These are phyloP conservation scores for Onchidella celtica DNA, from an alignment of 2,888 invertebrate genomes.

Conservation along the genomic window DNA sequence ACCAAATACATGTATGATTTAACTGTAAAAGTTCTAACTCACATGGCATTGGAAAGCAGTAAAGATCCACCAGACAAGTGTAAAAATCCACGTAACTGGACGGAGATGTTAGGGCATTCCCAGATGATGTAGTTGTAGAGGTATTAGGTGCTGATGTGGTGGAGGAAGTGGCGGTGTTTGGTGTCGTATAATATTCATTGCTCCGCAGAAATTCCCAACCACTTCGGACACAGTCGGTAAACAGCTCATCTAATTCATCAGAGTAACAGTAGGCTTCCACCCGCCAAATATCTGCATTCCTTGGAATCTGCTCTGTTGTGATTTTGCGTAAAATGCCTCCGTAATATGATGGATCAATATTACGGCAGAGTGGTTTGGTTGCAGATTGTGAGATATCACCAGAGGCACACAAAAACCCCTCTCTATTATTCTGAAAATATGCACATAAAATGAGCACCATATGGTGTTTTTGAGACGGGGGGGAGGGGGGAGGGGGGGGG, in stretches of 20 bases:
- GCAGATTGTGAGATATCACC: background rate
- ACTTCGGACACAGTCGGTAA: slow-evolving; percentile 3
- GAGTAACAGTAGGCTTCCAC: background rate
- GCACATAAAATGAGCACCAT: no score
- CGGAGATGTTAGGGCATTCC: no score
- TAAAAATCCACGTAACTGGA: background rate
- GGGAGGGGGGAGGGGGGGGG: no score
- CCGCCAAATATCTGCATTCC: background rate
- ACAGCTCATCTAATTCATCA: background rate
- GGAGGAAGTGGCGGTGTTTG: no score
- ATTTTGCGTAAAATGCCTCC: background rate
- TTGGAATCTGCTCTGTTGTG: background rate
- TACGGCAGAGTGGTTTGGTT: background rate
- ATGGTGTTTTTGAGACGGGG: no score
- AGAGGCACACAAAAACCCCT: background rate
- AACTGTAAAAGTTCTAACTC: no score
- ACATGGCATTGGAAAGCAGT: background rate
- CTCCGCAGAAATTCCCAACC: background rate
- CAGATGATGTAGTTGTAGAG: no score
- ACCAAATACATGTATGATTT: no score
- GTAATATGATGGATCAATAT: background rate
- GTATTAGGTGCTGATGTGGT: no score
- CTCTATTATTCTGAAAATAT: background rate
- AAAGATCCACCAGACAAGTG: background rate
- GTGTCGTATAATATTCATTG: background rate